Conservation (phyloP, 2,888 invertebrate genomes). For the Allacma fusca region DNA sequence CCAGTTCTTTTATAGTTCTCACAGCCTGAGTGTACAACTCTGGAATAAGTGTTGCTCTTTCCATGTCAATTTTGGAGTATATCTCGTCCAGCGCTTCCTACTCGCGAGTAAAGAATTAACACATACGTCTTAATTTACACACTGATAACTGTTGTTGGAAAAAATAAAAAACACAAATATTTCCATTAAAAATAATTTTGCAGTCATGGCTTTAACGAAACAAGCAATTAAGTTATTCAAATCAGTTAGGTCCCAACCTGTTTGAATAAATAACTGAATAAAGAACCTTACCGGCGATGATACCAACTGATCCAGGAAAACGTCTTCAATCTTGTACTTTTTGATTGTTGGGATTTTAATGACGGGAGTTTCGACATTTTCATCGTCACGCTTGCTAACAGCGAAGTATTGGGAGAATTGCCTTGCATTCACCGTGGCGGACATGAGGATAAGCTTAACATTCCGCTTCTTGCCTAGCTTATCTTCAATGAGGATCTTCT, state of each 20-base stretch:
- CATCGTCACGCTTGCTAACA: slow-evolving; percentile 28
- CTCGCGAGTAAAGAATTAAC: no score
- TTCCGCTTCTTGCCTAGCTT: slow-evolving; percentile 70
- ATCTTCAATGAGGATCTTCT: slow-evolving; percentile 69
- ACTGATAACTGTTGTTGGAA: no score
- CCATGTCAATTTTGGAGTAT: slow-evolving; percentile 35
- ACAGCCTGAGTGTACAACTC: slow-evolving; percentile 54
- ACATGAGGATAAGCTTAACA: slow-evolving; percentile 86
- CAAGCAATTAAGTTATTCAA: no score
- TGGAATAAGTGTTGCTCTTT: slow-evolving; percentile 48
- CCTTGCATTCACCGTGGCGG: slow-evolving; percentile 84
- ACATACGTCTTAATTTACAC: no score
- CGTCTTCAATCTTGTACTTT: slow-evolving; percentile 49
- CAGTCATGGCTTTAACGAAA: no score
- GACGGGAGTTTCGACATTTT: slow-evolving; percentile 50
- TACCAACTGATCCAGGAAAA: background rate
- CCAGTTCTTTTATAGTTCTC: slow-evolving; percentile 44
- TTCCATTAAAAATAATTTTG: slow-evolving; percentile 46
- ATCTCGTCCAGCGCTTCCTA: slow-evolving; percentile 35
- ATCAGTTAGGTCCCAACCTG: no score
- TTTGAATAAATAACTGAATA: no score
- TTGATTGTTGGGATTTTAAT: slow-evolving; percentile 52
- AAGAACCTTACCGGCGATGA: background rate
- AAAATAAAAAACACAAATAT: no score
- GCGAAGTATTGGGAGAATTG: slow-evolving; percentile 75